A percentile compares a stretch with the other conserved stretches of the same genome.
Conservation (phyloP, 2,888 invertebrate species). For the Hipparchia semele region DNA sequence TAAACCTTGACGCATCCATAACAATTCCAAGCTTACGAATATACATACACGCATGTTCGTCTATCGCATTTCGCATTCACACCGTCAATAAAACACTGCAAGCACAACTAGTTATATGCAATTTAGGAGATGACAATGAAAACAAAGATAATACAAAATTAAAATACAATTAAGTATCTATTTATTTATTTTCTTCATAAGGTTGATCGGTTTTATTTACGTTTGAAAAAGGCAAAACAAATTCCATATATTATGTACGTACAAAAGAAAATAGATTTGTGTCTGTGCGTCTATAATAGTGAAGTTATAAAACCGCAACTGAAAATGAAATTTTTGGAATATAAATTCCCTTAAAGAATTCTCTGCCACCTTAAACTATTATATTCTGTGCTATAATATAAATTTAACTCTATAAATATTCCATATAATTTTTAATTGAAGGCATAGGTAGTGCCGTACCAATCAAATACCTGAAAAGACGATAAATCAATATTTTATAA, state of each 20-base stretch:
- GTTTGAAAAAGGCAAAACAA: slow-evolving; percentile 6
- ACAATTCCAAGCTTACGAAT: slow-evolving; percentile 46
- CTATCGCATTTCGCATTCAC: slow-evolving; percentile 2
- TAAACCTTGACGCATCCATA: slow-evolving; percentile 52
- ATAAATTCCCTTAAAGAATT: neutral
- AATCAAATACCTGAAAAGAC: no score
- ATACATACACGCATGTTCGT: slow-evolving; percentile 11
- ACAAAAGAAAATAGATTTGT: neutral
- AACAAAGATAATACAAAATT: neutral
- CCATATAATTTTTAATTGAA: no score
- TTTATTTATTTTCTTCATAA: neutral
- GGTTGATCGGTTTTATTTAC: slow-evolving; percentile 11
- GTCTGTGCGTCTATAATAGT: neutral
- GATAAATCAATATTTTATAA: neutral
- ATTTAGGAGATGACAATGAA: slow-evolving; percentile 4
- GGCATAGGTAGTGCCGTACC: neutral
- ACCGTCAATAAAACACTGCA: slow-evolving; percentile 3
- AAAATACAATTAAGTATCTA: neutral
- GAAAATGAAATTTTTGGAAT: neutral
- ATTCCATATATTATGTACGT: no score
- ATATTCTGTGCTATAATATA: no score
- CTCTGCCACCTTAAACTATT: no score
- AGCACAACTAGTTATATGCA: neutral
- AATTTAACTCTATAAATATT: no score
- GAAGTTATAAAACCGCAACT: neutral